Base-by-base conservation (phyloP, 2,888 invertebrate genomes). In the Drymonia ruficornis region DNA sequence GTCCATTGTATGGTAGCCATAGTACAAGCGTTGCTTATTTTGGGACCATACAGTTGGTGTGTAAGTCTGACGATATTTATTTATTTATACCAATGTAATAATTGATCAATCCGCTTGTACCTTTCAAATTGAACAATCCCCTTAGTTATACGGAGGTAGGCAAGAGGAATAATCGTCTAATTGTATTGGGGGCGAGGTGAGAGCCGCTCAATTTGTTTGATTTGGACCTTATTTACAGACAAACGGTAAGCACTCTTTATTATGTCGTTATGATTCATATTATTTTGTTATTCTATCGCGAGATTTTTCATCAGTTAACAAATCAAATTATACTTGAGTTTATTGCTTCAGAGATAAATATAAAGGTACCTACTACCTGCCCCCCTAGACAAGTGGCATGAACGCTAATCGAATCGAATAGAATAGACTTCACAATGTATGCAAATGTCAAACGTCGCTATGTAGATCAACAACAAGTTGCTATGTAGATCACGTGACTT, bases 91-190 rank as follows among this genome's bases (percentile, higher is more conserved):
- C n/a, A n/a, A n/a, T n/a, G n/a, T 36, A n/a, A 0, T 9, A 31
- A 31, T 31, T 28, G 28, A 28, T 31, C 15, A 40, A 40, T 16
- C 12, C 42, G 42, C 11, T 48, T 18, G 15, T 42, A 40, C 23
- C 56, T 49, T 31, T 18, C 59, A 19, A 59, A 55, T 76, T 76
- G 53, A 0, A 34, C 78, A 77, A 72, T 7, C 49, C 29, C 28
- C 47, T 62, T 73, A 67, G 70, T 67, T 74, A 80, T 77, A 77
- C 76, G 76, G 66, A 81, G 77, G 80, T 75, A 80, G 78, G 76
- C 76, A 76, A 74, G 77, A 78, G 80, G 81, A 84, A 83, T 86
- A 84, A 86, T 84, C 81, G 78, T 81, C 81, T 86, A 86, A 85
- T 87, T 84, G 84, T 81, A 78, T 79, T 78, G 82, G 71, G 72